phyloP scores from a whole-genome alignment of 1,140 invertebrate genomes.

The Drosophila teissieri region DNA sequence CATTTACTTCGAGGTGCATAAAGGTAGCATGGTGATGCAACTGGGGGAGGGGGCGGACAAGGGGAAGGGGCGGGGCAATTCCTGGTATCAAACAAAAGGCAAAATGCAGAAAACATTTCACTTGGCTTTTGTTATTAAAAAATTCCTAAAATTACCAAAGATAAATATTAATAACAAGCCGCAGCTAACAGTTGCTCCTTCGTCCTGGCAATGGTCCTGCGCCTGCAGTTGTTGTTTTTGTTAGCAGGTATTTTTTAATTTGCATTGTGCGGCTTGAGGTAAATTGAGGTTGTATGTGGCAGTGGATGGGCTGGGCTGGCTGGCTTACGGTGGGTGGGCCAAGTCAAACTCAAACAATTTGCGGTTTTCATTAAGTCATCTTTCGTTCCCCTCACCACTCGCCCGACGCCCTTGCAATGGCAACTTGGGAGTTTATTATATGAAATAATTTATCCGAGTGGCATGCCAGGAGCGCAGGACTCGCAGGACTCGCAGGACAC shows the following conservation, averaged over 20 bases:
- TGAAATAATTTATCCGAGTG: slow-evolving; percentile 76
- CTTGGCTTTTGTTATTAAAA: slow-evolving; percentile 79
- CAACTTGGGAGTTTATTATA: slow-evolving; percentile 72
- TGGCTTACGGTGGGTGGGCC: background rate
- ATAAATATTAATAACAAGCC: slow-evolving; percentile 82
- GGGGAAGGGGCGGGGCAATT: background rate
- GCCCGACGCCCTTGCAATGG: background rate
- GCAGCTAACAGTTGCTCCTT: slow-evolving; percentile 60
- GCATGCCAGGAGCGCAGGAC: slow-evolving; percentile 45
- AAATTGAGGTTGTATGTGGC: slow-evolving; percentile 2
- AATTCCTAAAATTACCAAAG: slow-evolving; percentile 83
- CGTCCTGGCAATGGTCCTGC: slow-evolving; percentile 30
- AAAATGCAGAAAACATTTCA: slow-evolving; percentile 69
- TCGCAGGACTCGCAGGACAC: slow-evolving; percentile 16
- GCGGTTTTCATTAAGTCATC: slow-evolving; percentile 80
- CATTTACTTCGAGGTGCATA: slow-evolving; percentile 38
- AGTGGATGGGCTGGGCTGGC: background rate
- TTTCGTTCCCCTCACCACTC: slow-evolving; percentile 16
- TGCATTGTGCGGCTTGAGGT: slow-evolving; percentile 55
- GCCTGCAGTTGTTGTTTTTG: slow-evolving; percentile 37
- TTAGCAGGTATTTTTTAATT: slow-evolving; percentile 76
- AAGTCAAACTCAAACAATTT: slow-evolving; percentile 79
- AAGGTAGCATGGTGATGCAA: slow-evolving; percentile 9
- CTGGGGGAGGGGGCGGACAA: background rate
- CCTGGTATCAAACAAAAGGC: slow-evolving; percentile 57